Evolutionary conservation across 1,140 invertebrate genomes (phyloP), one percentile per base, ranked within the genome.

Genomic region (Adoxophyes honmai): DNA sequence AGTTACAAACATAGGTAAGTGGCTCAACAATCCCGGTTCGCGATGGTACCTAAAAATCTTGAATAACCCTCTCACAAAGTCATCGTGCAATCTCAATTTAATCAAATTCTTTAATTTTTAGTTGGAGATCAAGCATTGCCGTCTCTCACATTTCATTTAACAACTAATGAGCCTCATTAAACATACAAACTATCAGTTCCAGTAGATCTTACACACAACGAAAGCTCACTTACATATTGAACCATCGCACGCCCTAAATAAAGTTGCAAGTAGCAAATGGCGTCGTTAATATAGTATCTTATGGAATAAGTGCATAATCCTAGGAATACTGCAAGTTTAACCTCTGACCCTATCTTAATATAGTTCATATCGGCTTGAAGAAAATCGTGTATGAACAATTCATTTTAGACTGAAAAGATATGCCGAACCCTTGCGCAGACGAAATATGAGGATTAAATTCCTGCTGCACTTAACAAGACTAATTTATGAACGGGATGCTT

Each of bases 361-460:
- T 60, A 74, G 78, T 72, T 66, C 18, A 73, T 64, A 60, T 73
- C 72, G n/a, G 35, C 14, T 70, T 69, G 73, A 21, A 13, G 5
- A 5, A 34, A 53, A 15, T 36, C 52, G 34, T 62, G 68, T 38
- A 70, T 68, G 52, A 73, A 68, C 69, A 69, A 75, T 78, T 70
- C 59, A 70, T 70, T 70, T 64, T 66, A 66, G 65, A 74, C 68
- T 78, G 73, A 74, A 84, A 81, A 87, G 81, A 87, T 82, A 82
- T 80, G 74, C 79, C 78, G 75, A 79, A 77, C 71, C 70, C 71
- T 70, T 61, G 68, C 55, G 75, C 81, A 88, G 78, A 85, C 82
- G 82, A 86, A 88, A 87, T 87, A 87, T 86, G 82, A 86, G 84
- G 82, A 87, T 87, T 86, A 87, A 86, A 87, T 87, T 87, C 82